phyloP scores from a whole-genome alignment of 64 coral and sea anemone species.

The Platygyra sinensis region DNA sequence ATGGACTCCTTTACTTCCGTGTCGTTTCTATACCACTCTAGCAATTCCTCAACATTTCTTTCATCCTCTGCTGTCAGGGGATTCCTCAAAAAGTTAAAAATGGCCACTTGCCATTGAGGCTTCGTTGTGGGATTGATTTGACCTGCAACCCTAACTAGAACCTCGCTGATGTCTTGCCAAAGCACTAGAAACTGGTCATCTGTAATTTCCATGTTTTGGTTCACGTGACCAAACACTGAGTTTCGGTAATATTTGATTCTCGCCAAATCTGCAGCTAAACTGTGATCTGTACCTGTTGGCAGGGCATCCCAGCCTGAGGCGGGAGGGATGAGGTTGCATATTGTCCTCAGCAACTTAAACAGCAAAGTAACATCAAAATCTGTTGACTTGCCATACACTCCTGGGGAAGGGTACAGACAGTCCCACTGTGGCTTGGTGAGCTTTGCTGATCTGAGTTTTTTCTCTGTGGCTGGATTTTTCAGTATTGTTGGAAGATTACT shows the following conservation, averaged over 20 bases:
- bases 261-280: no score
- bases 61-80: background rate
- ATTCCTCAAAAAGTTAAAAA: background rate
- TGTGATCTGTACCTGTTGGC: background rate
- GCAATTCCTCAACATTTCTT: background rate
- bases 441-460: no score
- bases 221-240: background rate
- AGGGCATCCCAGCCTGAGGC: background rate
- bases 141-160: conserved; percentile 14
- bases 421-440: conserved; percentile 23
- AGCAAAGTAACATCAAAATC: conserved; percentile 13
- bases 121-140: background rate
- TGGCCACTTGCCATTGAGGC: background rate
- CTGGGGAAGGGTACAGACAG: conserved; percentile 34
- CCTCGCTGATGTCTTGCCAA: conserved; percentile 31
- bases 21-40: background rate
- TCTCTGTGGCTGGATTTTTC: no score
- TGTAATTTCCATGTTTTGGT: background rate
- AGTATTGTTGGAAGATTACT: no score
- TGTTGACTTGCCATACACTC: conserved; percentile 28
- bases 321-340: background rate
- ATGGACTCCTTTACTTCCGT: background rate
- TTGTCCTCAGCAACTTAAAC: background rate
- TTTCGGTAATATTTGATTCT: conserved; percentile 20
- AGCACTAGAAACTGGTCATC: background rate